A percentile compares a stretch with the other conserved stretches of the same genome.
phyloP scores from a whole-genome alignment of 2,113 vertebrate genomes.

The Athene cunicularia region DNA sequence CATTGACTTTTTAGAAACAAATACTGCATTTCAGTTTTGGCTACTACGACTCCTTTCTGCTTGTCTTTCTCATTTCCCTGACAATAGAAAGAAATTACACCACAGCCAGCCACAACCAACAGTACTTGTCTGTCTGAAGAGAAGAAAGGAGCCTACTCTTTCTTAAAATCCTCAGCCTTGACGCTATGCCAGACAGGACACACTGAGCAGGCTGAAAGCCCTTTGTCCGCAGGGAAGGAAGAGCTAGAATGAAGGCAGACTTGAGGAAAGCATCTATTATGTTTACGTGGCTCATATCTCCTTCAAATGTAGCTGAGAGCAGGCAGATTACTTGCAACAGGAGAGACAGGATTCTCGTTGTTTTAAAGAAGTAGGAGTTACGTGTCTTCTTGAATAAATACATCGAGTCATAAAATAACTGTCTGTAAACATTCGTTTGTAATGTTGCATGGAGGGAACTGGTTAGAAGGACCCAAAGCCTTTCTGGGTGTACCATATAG shows the following conservation, averaged over 20 bases:
- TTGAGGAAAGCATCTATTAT: not conserved
- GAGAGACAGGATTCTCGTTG: not conserved
- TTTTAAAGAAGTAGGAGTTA: not conserved
- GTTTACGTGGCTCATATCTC: not conserved
- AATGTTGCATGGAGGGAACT: not conserved
- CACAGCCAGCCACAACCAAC: not conserved
- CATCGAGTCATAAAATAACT: not conserved
- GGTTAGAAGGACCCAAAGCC: not conserved
- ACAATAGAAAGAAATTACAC: not conserved
- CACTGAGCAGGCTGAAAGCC: not conserved
- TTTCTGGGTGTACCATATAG: not conserved
- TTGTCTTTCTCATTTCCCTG: not conserved
- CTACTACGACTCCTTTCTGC: not conserved
- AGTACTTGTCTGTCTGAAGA: not conserved
- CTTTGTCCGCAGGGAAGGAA: not conserved
- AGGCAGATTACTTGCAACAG: not conserved
- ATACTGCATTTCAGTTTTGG: not conserved
- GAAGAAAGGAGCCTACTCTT: not conserved
- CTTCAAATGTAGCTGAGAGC: not conserved
- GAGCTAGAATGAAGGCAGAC: not conserved
- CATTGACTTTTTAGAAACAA: not conserved
- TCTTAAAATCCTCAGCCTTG: not conserved
- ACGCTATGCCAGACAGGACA: not conserved
- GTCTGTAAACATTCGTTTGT: not conserved
- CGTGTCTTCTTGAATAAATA: not conserved